phyloP scores from a whole-genome alignment of 2,797 vertebrate species.

The Ctenochaetus hawaiiensis region DNA sequence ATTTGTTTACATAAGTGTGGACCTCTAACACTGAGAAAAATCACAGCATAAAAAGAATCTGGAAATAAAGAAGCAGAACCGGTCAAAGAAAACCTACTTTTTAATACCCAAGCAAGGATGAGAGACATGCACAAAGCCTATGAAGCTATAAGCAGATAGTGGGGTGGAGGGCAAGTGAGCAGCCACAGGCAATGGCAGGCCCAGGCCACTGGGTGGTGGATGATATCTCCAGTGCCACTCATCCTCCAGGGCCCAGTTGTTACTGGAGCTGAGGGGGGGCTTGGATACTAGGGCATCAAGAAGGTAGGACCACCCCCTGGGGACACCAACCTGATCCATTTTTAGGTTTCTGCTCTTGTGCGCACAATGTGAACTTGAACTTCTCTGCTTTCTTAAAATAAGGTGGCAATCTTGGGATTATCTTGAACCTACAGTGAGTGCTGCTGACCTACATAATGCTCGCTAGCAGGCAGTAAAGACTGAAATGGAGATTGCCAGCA shows the following conservation, averaged over 20 bases:
- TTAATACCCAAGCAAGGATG: conserved; percentile 63
- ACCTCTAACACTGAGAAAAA: conserved; percentile 6
- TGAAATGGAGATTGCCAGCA: conserved; percentile 62
- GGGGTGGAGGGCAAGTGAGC: conserved; percentile 67
- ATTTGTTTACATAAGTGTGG: conserved; percentile 6
- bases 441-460: conserved; percentile 82
- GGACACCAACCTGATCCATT: conserved; percentile 79
- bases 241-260: conserved; percentile 71
- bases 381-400: conserved; percentile 86
- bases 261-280: conserved; percentile 23
- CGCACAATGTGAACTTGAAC: conserved; percentile 85
- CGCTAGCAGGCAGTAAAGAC: conserved; percentile 60
- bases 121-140: conserved; percentile 84
- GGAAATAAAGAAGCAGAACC: conserved; percentile 48
- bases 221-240: conserved; percentile 84
- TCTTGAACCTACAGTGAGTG: conserved; percentile 78
- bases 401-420: conserved; percentile 87
- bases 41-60: conserved; percentile 49
- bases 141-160: conserved; percentile 75
- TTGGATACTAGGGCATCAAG: conserved; percentile 66
- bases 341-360: conserved; percentile 81
- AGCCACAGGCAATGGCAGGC: conserved; percentile 70
- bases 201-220: conserved; percentile 62
- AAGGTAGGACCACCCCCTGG: conserved; percentile 55
- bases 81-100: conserved; percentile 67